Evolutionary conservation across 1,140 invertebrate species (phyloP), one percentile per base, ranked within the genome.

Genomic region (Akabosia matsudoensis): DNA sequence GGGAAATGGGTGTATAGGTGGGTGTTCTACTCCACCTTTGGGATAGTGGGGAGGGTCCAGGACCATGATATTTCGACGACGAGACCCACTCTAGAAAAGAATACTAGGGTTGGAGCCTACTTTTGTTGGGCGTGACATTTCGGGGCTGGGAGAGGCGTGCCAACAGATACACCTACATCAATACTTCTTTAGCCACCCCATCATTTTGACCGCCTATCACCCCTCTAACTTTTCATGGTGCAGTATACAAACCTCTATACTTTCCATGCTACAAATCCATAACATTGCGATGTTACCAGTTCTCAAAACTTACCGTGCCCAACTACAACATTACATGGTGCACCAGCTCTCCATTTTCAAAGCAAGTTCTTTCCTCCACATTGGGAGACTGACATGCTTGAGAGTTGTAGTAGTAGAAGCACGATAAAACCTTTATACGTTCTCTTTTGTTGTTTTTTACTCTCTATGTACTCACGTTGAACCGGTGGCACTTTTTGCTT

Each of bases 11-110:
- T 76, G 77, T 77, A 56, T 16, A 52, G 73, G 76, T 80, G 77
- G 77, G 77, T 76, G 74, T 79, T 77, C 73, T 71, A 76, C 77
- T 79, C 79, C 79, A 76, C 77, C 79, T 76, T 78, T 79, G 74
- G 78, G 79, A 80, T 80, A 77, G 79, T 78, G 61, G 77, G 79
- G 78, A 73, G 75, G 79, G 78, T 77, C 77, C 75, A 74, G 75
- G 75, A 78, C 75, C 74, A 78, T 78, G 75, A 78, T 78, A 78
- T 78, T 78, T 76, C 52, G 64, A 56, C 70, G 33, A 67, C 72
- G 61, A 76, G 79, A 74, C 79, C 78, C 79, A 75, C 74, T 78
- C 76, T 51, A 80, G 73, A 30, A 74, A 28, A 76, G 74, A 74
- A 79, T 52, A 74, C 71, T 76, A 70, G 24, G 70, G 74, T 74